Evolutionary conservation across 1,140 invertebrate genomes (phyloP), one percentile per base, ranked within the genome.

Genomic region (Ctenoplectra terminalis): DNA sequence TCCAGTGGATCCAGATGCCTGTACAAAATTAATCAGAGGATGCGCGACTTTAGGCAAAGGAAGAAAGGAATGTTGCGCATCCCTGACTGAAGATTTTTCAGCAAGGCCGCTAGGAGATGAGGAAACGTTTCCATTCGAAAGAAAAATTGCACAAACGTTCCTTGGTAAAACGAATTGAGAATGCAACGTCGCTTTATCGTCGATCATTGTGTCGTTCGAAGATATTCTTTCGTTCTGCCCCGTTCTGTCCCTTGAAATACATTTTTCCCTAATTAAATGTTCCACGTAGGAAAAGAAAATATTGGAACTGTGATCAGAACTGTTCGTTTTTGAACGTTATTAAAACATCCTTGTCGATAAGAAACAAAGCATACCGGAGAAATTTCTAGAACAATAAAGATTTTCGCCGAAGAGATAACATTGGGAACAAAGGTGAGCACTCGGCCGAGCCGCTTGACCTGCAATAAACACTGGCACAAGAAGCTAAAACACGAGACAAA

Each of bases 11-110:
- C 46, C 56, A 43, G 77, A 80, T 80, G 77, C 58, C 58, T 73
- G 70, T 63, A 80, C 56, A 73, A 73, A 73, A 80, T 73, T 80
- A 80, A 80, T 80, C 77, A 80, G 73, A 80, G 77, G 67, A 48
- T 31, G 15, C 17, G 54, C 58, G 69, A 73, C 70, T 80, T 80
- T 64, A 20, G 77, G 58, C 70, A 73, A 80, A 80, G 56, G 69
- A 71, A 43, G 67, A 79, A 73, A 79, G 69, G 56, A 79, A 72
- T 73, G 46, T 43, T 63, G 56, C 72, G 52, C 69, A 50, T 63
- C n/a, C 50, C 34, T 17, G 69, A 23, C 17, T 11, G 46, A 8
- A 29, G 48, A 63, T 73, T 80, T 80, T 72, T 50, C 37, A 52
- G 7, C 20, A 56, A 15, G 7, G 15, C 23, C 54, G 52, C 66